Evolutionary conservation across 92 coral and sea anemone genomes (phyloP).

Genomic region (Heliopora coerulea): DNA sequence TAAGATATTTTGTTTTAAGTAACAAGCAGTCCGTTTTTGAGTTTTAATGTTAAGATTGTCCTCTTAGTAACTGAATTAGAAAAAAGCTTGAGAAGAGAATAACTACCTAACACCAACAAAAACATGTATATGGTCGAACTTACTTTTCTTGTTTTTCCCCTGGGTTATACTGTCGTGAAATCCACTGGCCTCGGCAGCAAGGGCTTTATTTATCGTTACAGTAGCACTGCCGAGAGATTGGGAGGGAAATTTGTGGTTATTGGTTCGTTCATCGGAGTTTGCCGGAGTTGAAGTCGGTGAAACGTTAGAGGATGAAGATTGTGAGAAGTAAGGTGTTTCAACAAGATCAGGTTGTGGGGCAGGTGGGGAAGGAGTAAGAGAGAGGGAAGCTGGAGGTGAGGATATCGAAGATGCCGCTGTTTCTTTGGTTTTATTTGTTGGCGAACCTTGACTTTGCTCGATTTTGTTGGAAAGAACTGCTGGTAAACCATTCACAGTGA

Average conservation of each 20-base stretch:
- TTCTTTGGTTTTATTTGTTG: neutral
- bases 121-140: neutral
- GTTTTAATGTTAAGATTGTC: too few relatives aligned
- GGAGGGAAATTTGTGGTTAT: slow-evolving; percentile 7
- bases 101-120: too few relatives aligned
- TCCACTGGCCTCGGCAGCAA: slow-evolving; percentile 19
- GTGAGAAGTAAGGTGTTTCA: slow-evolving; percentile 13
- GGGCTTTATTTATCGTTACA: slow-evolving; percentile 22
- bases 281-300: slow-evolving; percentile 2
- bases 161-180: neutral
- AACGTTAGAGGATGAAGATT: slow-evolving; percentile 47
- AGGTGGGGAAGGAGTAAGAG: slow-evolving; percentile 2
- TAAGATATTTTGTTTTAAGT: too few relatives aligned
- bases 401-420: neutral
- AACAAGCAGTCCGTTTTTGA: too few relatives aligned
- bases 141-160: neutral
- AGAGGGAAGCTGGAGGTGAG: slow-evolving; percentile 38
- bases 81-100: too few relatives aligned
- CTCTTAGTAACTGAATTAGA: too few relatives aligned
- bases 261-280: slow-evolving; percentile 15
- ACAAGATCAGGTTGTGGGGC: slow-evolving; percentile 25
- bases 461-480: neutral
- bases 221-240: neutral
- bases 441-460: neutral
- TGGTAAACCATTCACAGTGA: neutral